Percentiles rank a stretch among this genome's conserved stretches.
Evolutionary conservation across 2,113 vertebrate species (phyloP).

Genomic region (Camelus dromedarius): DNA sequence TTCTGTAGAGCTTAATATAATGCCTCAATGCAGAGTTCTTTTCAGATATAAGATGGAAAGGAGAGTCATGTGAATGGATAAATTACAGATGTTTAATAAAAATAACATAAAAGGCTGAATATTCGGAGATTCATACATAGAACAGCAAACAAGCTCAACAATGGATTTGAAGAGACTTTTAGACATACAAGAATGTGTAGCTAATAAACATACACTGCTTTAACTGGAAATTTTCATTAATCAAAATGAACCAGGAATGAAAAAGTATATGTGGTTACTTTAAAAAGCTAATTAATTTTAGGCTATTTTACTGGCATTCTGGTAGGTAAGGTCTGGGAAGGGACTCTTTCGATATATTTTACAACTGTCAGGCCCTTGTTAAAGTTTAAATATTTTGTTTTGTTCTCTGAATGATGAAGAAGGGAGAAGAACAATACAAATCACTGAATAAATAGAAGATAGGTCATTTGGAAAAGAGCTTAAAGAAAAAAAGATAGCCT

Average conservation of each 20-base stretch:
- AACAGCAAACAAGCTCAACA: not conserved
- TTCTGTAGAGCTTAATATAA: not conserved
- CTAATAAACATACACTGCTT: not conserved
- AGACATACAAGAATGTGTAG: not conserved
- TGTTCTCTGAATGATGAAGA: not conserved
- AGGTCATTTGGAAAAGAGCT: not conserved
- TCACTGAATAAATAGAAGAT: not conserved
- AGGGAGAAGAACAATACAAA: not conserved
- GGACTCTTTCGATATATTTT: not conserved
- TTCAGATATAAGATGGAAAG: not conserved
- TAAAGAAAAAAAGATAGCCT: not conserved
- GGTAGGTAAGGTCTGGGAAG: not conserved
- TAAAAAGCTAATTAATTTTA: constrained; percentile 7
- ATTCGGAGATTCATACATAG: not conserved
- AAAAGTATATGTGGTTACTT: not conserved
- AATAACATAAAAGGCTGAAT: not conserved
- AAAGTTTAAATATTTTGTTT: not conserved
- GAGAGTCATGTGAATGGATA: not conserved
- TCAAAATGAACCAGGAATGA: not conserved
- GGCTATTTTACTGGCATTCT: not conserved
- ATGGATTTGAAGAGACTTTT: not conserved
- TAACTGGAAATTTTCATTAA: not conserved
- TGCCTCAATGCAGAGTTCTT: constrained; percentile 18
- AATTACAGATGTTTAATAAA: not conserved
- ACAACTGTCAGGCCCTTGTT: not conserved